A percentile compares a stretch with the other conserved stretches of the same genome.
Evolutionary conservation across 2,797 vertebrate genomes (phyloP).

Genomic region (Erethizon dorsatum): DNA sequence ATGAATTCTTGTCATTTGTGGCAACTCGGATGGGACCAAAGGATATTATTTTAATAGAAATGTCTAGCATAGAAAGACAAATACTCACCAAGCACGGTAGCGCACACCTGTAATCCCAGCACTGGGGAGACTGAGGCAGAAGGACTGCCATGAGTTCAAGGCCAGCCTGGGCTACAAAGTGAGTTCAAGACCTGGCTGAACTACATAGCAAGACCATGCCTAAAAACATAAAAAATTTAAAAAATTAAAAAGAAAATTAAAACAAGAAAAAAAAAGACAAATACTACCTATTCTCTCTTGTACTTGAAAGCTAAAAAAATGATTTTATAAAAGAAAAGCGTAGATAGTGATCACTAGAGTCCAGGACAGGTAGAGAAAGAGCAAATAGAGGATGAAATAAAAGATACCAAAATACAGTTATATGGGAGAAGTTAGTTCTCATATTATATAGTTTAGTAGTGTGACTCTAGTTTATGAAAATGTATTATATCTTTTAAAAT

Average conservation of each 20-base stretch:
- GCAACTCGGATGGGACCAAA: not conserved
- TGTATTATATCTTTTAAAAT: not conserved
- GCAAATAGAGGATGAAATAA: not conserved
- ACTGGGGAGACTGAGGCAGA: too few species aligned
- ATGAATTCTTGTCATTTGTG: not conserved
- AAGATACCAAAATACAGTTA: not conserved
- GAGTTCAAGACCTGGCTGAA: too few species aligned
- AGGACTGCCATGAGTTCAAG: too few species aligned
- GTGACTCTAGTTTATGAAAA: not conserved
- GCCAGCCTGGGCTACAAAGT: too few species aligned
- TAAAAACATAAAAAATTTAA: too few species aligned
- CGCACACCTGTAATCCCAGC: too few species aligned
- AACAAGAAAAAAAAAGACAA: not conserved
- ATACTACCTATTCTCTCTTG: not conserved
- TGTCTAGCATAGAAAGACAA: not conserved
- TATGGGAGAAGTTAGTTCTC: not conserved
- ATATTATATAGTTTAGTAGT: not conserved
- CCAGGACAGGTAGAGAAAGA: not conserved
- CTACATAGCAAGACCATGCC: too few species aligned
- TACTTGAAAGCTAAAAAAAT: not conserved
- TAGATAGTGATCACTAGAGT: not conserved
- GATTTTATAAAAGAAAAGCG: not conserved
- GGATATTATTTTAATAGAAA: not conserved
- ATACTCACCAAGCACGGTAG: too few species aligned
- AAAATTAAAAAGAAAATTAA: too few species aligned